Conservation (phyloP, 2,888 invertebrate genomes). For the Cremastinae sp. region DNA sequence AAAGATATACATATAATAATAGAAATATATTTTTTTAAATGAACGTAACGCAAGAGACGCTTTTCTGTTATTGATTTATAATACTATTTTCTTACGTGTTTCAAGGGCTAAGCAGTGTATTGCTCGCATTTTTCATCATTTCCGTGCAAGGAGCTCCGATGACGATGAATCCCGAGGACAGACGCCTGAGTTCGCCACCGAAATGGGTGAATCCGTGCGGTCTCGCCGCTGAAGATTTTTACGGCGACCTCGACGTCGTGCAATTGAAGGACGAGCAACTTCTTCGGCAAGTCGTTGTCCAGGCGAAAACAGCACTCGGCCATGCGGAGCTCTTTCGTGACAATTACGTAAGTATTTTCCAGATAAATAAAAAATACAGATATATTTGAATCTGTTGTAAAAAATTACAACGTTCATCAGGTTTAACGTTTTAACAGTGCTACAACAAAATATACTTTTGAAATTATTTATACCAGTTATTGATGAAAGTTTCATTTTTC, state of each 20-base stretch:
- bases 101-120: slow-evolving; percentile 77
- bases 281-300: slow-evolving; percentile 79
- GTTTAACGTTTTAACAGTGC: too few species aligned
- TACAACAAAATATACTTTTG: too few species aligned
- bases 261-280: slow-evolving; percentile 78
- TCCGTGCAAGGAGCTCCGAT: slow-evolving; percentile 75
- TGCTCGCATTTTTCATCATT: slow-evolving; percentile 73
- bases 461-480: too few species aligned
- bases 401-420: slow-evolving; percentile 8
- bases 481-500: too few species aligned
- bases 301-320: slow-evolving; percentile 79
- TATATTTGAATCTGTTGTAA: slow-evolving; percentile 2
- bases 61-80: too few species aligned
- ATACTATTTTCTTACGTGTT: slow-evolving; percentile 57
- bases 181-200: slow-evolving; percentile 73
- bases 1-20: too few species aligned
- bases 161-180: slow-evolving; percentile 72
- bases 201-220: slow-evolving; percentile 83
- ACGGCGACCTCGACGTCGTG: slow-evolving; percentile 72
- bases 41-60: too few species aligned
- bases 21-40: too few species aligned
- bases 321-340: slow-evolving; percentile 80
- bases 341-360: slow-evolving; percentile 80
- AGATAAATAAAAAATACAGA: slow-evolving; percentile 3
- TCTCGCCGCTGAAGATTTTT: slow-evolving; percentile 75